Percentiles rank a stretch among this genome's conserved stretches.
Evolutionary conservation across 2,888 invertebrate species (phyloP).

Genomic region (Diarsia dahlii): DNA sequence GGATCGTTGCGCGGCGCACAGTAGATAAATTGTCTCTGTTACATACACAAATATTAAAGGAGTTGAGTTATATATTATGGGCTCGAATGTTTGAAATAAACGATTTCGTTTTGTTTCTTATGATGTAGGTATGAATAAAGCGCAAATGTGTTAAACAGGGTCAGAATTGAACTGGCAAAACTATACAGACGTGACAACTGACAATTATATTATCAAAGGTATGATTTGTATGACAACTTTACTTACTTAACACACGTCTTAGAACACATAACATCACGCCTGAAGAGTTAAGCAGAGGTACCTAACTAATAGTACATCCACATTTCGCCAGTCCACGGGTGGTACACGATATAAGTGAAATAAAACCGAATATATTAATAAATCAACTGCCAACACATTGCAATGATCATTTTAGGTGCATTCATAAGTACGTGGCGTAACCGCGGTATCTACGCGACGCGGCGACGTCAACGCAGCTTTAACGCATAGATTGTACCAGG

Average conservation of each 20-base stretch:
- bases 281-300: too few species aligned
- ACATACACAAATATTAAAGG: slow-evolving; percentile 63
- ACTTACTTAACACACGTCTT: too few species aligned
- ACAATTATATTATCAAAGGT: too few species aligned
- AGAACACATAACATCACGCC: too few species aligned
- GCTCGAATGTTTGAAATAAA: slow-evolving; percentile 30
- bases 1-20: slow-evolving; percentile 70
- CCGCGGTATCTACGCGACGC: not conserved
- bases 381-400: not conserved
- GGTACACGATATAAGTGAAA: not conserved
- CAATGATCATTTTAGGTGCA: not conserved
- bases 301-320: too few species aligned
- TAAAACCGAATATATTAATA: not conserved
- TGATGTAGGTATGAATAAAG: slow-evolving; percentile 11
- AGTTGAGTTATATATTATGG: slow-evolving; percentile 35
- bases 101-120: slow-evolving; percentile 33
- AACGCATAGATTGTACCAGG: not conserved
- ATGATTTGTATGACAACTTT: too few species aligned
- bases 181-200: too few species aligned
- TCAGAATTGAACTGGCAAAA: not conserved
- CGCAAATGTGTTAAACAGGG: not conserved
- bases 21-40: slow-evolving; percentile 76
- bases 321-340: too few species aligned
- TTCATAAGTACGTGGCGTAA: not conserved
- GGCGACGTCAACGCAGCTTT: not conserved